phyloP scores from a whole-genome alignment of 2,113 vertebrate genomes.

The Cynoglossus semilaevis region DNA sequence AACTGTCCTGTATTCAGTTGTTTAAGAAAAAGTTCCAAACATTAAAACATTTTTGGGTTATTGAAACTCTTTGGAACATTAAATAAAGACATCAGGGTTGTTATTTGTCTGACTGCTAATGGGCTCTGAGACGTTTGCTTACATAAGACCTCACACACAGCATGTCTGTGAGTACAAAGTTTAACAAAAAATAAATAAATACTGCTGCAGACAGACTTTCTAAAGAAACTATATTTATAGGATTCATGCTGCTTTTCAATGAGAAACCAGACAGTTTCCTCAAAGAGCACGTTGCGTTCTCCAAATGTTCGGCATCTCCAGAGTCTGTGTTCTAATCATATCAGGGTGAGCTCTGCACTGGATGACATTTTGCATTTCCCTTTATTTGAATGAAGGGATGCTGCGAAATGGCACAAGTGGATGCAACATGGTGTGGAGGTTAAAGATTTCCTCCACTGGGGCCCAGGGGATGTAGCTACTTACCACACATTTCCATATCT shows the following conservation, averaged over 20 bases:
- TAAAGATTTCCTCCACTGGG: slow-evolving; percentile 31
- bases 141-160: neutral
- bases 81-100: too few species aligned
- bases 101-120: too few species aligned
- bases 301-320: slow-evolving; percentile 37
- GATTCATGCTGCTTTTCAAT: slow-evolving; percentile 7
- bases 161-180: neutral
- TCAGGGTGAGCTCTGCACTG: slow-evolving; percentile 36
- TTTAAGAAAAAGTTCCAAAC: too few species aligned
- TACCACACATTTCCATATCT: slow-evolving; percentile 53
- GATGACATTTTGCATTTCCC: slow-evolving; percentile 41
- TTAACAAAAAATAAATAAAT: slow-evolving; percentile 2
- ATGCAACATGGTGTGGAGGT: slow-evolving; percentile 24
- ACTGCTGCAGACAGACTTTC: slow-evolving; percentile 11
- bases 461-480: slow-evolving; percentile 47
- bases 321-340: slow-evolving; percentile 7
- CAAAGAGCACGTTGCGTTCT: slow-evolving; percentile 19
- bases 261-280: slow-evolving; percentile 2
- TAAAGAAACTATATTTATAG: slow-evolving; percentile 16
- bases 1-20: too few species aligned
- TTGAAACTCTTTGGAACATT: too few species aligned
- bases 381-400: slow-evolving; percentile 28
- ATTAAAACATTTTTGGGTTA: too few species aligned
- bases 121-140: too few species aligned
- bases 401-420: slow-evolving; percentile 29